Evolutionary conservation across 1,140 invertebrate species (phyloP).

Genomic region (Nasonia giraulti): DNA sequence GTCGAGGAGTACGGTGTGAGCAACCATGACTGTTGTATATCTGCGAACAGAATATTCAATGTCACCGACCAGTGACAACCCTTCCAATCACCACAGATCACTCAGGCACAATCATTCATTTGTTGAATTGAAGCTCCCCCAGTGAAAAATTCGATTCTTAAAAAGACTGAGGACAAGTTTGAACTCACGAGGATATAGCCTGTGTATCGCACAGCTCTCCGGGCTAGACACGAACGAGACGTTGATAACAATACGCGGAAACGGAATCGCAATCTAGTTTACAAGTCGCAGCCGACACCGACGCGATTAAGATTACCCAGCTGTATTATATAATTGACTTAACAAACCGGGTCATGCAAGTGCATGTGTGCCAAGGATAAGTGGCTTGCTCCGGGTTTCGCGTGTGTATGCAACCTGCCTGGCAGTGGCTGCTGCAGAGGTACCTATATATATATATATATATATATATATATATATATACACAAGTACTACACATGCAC

Average conservation of each 20-base stretch:
- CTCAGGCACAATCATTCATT: not conserved
- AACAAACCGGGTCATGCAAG: slow-evolving; percentile 43
- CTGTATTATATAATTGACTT: slow-evolving; percentile 52
- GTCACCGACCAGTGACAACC: not conserved
- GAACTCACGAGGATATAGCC: not conserved
- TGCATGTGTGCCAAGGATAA: slow-evolving; percentile 44
- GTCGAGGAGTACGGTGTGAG: slow-evolving; percentile 87
- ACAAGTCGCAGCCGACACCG: not conserved
- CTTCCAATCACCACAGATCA: not conserved
- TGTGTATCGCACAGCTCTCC: not conserved
- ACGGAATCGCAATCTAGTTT: not conserved
- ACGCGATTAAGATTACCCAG: slow-evolving; percentile 3
- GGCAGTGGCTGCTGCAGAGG: not conserved
- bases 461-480: slow-evolving; percentile 8
- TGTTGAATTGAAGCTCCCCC: no score
- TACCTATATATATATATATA: no score
- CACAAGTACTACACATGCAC: not conserved
- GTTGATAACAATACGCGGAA: not conserved
- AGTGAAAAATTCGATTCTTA: not conserved
- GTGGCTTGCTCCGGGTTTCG: slow-evolving; percentile 15
- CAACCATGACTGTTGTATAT: slow-evolving; percentile 77
- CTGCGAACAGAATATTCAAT: slow-evolving; percentile 42
- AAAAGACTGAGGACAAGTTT: not conserved
- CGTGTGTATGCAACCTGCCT: not conserved
- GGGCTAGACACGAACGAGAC: not conserved